A percentile compares a stretch with the other conserved stretches of the same genome.
Conservation (phyloP, 2,888 invertebrate genomes). For the Thera obeliscata region DNA sequence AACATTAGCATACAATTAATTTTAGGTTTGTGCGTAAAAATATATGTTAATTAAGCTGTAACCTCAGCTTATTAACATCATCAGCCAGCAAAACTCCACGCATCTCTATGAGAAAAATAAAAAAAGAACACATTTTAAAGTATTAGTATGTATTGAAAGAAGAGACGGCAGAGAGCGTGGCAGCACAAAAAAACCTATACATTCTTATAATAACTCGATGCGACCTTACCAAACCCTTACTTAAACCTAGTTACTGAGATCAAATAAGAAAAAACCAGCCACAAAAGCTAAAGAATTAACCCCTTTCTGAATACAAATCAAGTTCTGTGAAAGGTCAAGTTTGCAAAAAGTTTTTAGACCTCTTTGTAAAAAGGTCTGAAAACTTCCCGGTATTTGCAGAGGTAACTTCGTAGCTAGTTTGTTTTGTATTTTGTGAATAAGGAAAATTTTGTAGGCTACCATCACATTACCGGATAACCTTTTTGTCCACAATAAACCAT, state of each 20-base stretch:
- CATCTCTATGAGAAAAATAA: background rate
- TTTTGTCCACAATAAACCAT: constrained; percentile 35
- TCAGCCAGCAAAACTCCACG: background rate
- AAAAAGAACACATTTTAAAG: too few relatives aligned
- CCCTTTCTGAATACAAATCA: background rate
- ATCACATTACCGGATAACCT: constrained; percentile 30
- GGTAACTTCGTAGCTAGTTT: background rate
- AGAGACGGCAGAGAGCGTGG: too few relatives aligned
- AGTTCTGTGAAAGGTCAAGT: background rate
- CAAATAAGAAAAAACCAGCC: too few relatives aligned
- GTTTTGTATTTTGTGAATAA: background rate
- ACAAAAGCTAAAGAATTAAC: background rate
- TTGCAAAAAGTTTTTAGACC: background rate
- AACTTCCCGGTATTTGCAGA: background rate
- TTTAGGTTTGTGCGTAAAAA: constrained; percentile 34
- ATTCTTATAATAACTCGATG: too few relatives aligned
- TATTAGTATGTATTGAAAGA: too few relatives aligned
- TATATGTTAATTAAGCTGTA: constrained; percentile 19
- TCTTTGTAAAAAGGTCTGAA: background rate
- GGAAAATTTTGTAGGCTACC: constrained; percentile 12
- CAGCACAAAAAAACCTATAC: too few relatives aligned
- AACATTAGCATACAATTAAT: constrained; percentile 62
- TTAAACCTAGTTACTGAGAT: background rate
- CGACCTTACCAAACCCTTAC: background rate
- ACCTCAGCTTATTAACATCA: background rate